These are phyloP conservation scores for Notarius quadriscutis DNA, from an alignment of 2,113 vertebrate species.

Conservation along the genomic window DNA sequence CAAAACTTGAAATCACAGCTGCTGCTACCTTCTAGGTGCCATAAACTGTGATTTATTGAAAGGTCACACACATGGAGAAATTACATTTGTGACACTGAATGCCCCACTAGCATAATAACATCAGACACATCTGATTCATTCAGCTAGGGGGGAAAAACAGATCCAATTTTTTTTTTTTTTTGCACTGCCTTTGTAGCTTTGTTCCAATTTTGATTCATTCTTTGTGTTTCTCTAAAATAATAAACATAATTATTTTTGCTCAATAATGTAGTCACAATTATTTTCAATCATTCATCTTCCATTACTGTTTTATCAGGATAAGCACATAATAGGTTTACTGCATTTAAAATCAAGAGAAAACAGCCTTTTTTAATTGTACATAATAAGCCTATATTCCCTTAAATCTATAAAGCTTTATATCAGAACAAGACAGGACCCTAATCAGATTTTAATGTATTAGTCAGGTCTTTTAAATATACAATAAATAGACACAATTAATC, in stretches of 20 bases:
- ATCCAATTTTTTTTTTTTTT: not conserved
- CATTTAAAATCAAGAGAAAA: not conserved
- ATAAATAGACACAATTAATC: not conserved
- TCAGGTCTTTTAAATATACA: not conserved
- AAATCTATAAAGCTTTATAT: not conserved
- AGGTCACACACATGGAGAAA: not conserved
- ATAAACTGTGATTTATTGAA: not conserved
- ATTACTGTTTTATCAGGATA: not conserved
- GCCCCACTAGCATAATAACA: not conserved
- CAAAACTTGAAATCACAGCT: not conserved
- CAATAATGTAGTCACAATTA: not conserved
- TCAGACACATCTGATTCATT: slow-evolving; percentile 1
- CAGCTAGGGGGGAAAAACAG: too few relatives aligned
- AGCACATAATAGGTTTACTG: not conserved
- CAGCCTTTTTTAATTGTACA: not conserved
- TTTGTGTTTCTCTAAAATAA: not conserved
- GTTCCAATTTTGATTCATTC: not conserved
- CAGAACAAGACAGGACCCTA: not conserved
- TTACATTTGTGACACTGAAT: not conserved
- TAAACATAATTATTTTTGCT: not conserved
- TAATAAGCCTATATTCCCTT: not conserved
- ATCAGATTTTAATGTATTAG: not conserved
- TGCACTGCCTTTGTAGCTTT: not conserved
- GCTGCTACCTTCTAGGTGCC: not conserved
- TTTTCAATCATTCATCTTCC: not conserved